These are phyloP conservation scores for Dicranocentrus wangi DNA, from an alignment of 2,888 invertebrate genomes.

Conservation along the genomic window DNA sequence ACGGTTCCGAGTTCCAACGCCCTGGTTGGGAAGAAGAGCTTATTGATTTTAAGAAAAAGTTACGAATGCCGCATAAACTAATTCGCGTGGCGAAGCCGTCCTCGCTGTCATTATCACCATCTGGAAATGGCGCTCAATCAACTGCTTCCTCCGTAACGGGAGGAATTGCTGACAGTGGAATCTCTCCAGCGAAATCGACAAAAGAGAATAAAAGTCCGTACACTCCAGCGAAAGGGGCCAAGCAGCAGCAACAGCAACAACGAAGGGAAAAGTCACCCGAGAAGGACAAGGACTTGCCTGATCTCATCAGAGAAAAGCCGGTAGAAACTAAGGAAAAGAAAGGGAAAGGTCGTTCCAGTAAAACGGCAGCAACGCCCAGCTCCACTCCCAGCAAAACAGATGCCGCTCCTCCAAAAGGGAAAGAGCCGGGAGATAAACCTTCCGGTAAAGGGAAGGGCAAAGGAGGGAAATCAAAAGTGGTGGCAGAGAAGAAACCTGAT, in stretches of 20 bases:
- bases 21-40: conserved; percentile 90
- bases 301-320: conserved; percentile 48
- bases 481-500: conserved; percentile 53
- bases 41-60: conserved; percentile 84
- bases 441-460: conserved; percentile 52
- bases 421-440: conserved; percentile 34
- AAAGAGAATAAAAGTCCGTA: conserved; percentile 69
- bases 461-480: conserved; percentile 45
- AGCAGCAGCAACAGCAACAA: conserved; percentile 12
- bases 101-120: conserved; percentile 74
- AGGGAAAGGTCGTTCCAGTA: conserved; percentile 74
- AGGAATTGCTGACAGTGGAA: conserved; percentile 59
- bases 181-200: conserved; percentile 63
- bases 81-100: conserved; percentile 86
- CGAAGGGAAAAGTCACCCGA: conserved; percentile 66
- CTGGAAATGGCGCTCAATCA: conserved; percentile 86
- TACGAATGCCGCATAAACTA: conserved; percentile 86
- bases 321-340: conserved; percentile 73
- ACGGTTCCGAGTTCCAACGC: conserved; percentile 81
- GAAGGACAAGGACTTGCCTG: conserved; percentile 59
- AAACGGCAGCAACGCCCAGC: conserved; percentile 45
- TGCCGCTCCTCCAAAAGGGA: conserved; percentile 30
- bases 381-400: conserved; percentile 40
- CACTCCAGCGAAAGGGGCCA: conserved; percentile 68
- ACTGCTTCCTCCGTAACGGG: conserved; percentile 78